Evolutionary conservation across 37 sponge, comb jelly and placozoan genomes (phyloP), one percentile per base, ranked within the genome.

Genomic region (Cliona cf. orientalis): DNA sequence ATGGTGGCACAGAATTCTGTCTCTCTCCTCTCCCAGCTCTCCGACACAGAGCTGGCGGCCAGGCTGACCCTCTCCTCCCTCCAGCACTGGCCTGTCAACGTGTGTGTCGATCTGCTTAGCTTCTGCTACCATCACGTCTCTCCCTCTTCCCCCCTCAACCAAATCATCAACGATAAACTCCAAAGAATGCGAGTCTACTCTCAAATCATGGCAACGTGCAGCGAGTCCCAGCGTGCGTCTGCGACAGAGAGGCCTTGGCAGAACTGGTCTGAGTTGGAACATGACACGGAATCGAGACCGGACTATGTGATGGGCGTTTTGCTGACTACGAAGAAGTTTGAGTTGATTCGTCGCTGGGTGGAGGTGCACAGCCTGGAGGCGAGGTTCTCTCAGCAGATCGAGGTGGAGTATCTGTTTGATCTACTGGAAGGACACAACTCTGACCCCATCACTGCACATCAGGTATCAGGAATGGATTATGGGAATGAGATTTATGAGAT

Each of bases 401-500:
- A 79, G 43, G 85, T 79, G 66, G 75, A 83, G 3, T 84, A 84
- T 42, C 29, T 90, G 66, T 80, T 71, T 72, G 69, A 69, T 12
- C 63, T 84, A 25, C 59, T 90, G 39, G 88, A 88, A 23, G 82
- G 88, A 5, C 35, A 42, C 1, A 46, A 34, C 3, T 53, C 82
- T 37, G 70, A 81, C 61, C 78, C 82, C 32, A 75, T 81, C 38
- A 36, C 76, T n/a, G 88, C 88, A 33, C 82, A 88, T 12, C 76
- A 75, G 69, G 82, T 82, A 3, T 39, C 41, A 21, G 22, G 36
- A n/a, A n/a, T n/a, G n/a, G n/a, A 38, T 49, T 11, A 19, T 49
- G 53, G 53, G 14, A 49, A 49, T 49, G 14, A 49, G 53, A 19
- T 49, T 19, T 14, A 49, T 49, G 14, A 49, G 14, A 61, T n/a